Evolutionary conservation across 1,140 invertebrate species (phyloP).

Genomic region (Gyrodactylus salaris): DNA sequence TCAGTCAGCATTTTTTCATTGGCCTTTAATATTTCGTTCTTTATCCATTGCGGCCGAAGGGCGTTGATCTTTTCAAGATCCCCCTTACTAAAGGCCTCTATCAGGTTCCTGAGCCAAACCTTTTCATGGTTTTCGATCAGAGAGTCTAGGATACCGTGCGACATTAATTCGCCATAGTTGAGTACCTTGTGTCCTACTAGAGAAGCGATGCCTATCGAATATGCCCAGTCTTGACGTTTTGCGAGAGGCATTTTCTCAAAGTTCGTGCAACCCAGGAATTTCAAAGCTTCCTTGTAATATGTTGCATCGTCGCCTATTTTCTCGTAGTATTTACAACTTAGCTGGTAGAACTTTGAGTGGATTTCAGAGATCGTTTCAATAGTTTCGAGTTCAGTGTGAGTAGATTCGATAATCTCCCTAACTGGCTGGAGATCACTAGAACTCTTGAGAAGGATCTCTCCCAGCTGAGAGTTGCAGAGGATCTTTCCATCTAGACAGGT

Average conservation of each 20-base stretch:
- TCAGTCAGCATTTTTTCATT: conserved; percentile 47
- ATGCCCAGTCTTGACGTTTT: conserved; percentile 44
- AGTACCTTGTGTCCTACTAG: conserved; percentile 73
- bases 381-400: conserved; percentile 47
- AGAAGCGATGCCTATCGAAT: conserved; percentile 61
- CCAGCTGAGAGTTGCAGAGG: neutral
- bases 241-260: conserved; percentile 29
- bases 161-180: conserved; percentile 74
- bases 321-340: conserved; percentile 57
- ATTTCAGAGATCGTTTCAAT: conserved; percentile 61
- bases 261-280: conserved; percentile 65
- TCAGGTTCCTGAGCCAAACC: conserved; percentile 51
- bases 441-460: neutral
- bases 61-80: conserved; percentile 50
- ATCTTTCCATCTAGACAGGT: neutral
- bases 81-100: conserved; percentile 65
- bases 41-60: conserved; percentile 39
- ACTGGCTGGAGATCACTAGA: neutral
- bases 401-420: conserved; percentile 40
- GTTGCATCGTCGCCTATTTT: conserved; percentile 50
- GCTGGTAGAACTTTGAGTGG: conserved; percentile 65
- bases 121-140: conserved; percentile 38
- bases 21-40: conserved; percentile 46
- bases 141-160: conserved; percentile 59
- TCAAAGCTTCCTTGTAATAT: conserved; percentile 69